phyloP scores from a whole-genome alignment of 2,797 vertebrate genomes.

The Rhabdomys pumilio region DNA sequence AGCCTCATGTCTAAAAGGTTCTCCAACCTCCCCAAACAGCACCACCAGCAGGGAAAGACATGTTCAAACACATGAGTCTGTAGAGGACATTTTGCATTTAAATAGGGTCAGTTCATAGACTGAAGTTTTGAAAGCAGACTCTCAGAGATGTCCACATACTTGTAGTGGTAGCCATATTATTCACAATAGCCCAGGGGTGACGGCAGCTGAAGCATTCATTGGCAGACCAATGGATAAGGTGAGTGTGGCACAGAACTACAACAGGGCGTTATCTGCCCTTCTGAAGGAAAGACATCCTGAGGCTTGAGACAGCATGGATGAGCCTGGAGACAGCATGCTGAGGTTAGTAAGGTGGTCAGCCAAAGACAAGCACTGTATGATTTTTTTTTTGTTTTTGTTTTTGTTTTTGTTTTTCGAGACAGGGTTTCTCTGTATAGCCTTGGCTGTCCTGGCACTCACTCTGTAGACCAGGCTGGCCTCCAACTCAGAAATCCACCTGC shows the following conservation, averaged over 20 bases:
- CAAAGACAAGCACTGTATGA: background rate
- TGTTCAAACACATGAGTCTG: background rate
- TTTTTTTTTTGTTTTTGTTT: too few species aligned
- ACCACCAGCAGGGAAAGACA: background rate
- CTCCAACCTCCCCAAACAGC: background rate
- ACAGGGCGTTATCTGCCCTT: background rate
- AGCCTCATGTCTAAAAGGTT: background rate
- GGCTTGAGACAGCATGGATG: background rate
- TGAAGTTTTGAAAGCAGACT: background rate
- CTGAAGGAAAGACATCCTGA: slow-evolving; percentile 13
- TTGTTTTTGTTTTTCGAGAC: too few species aligned
- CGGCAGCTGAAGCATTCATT: background rate
- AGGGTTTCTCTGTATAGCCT: too few species aligned
- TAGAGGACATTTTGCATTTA: background rate
- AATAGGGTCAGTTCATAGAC: background rate
- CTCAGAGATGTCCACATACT: background rate
- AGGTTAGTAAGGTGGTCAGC: background rate
- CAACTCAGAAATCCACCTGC: too few species aligned
- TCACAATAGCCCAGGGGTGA: background rate
- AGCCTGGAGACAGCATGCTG: background rate
- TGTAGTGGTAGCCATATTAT: background rate
- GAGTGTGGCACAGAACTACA: background rate
- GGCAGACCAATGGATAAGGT: background rate
- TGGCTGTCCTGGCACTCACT: too few species aligned
- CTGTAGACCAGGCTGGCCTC: too few species aligned